Evolutionary conservation across 2,113 vertebrate genomes (phyloP).

Genomic region (Arothron firmamentum): DNA sequence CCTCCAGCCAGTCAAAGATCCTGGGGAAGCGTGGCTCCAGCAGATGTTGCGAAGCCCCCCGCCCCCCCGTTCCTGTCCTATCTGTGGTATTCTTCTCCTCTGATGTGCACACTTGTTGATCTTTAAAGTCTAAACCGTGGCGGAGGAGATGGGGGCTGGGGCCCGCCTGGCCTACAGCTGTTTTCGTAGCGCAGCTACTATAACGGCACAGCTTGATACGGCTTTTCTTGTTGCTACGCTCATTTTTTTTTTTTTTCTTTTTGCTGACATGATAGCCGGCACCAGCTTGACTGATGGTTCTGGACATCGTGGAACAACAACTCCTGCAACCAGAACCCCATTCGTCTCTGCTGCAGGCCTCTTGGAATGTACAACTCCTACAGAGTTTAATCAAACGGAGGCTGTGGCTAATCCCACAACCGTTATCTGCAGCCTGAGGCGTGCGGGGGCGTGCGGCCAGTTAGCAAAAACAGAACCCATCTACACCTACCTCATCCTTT

Average conservation of each 20-base stretch:
- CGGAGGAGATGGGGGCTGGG: not conserved
- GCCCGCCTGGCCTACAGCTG: slow-evolving; percentile 1
- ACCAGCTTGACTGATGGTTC: slow-evolving; percentile 53
- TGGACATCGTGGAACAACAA: slow-evolving; percentile 45
- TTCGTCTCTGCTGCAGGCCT: slow-evolving; percentile 33
- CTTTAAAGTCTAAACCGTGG: slow-evolving; percentile 38
- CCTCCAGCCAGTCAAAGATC: not conserved
- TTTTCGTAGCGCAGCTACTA: slow-evolving; percentile 4
- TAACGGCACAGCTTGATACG: slow-evolving; percentile 15
- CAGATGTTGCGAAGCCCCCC: slow-evolving; percentile 47
- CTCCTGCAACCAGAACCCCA: slow-evolving; percentile 17
- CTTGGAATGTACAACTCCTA: slow-evolving; percentile 58
- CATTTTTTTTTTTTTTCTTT: slow-evolving; percentile 4
- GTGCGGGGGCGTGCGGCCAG: slow-evolving; percentile 11
- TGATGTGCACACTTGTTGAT: slow-evolving; percentile 48
- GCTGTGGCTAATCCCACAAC: slow-evolving; percentile 24
- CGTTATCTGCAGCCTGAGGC: slow-evolving; percentile 12
- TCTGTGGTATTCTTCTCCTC: slow-evolving; percentile 30
- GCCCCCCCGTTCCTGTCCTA: slow-evolving; percentile 15
- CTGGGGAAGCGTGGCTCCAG: slow-evolving; percentile 17
- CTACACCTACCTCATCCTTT: slow-evolving; percentile 2
- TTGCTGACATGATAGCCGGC: slow-evolving; percentile 16
- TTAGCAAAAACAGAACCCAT: slow-evolving; percentile 14
- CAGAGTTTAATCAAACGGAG: slow-evolving; percentile 50
- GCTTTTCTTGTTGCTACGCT: not conserved